phyloP scores from a whole-genome alignment of 2,113 vertebrate genomes.

The Eclectus roratus region DNA sequence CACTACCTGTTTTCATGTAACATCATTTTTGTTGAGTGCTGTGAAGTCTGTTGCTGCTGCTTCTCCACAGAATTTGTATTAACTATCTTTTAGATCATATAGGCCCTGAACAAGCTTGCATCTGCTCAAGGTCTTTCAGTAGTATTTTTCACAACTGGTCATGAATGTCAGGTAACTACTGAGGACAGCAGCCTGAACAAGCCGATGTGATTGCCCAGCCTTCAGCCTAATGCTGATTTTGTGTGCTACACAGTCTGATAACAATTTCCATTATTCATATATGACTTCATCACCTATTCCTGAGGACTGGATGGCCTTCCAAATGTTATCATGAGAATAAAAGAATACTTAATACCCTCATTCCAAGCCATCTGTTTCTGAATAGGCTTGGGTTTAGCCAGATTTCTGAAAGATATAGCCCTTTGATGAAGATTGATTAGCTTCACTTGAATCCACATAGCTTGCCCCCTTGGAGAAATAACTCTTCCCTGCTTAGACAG shows the following conservation, averaged over 20 bases:
- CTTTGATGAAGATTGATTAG: conserved; percentile 1
- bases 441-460: neutral
- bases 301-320: neutral
- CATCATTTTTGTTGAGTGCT: neutral
- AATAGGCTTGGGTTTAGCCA: neutral
- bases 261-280: neutral
- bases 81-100: neutral
- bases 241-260: neutral
- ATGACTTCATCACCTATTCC: neutral
- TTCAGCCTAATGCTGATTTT: neutral
- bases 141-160: neutral
- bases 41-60: neutral
- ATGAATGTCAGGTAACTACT: neutral
- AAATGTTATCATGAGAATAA: neutral
- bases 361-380: neutral
- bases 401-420: neutral
- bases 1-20: neutral
- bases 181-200: neutral
- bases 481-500: neutral
- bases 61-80: neutral
- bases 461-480: neutral
- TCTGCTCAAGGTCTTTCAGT: neutral
- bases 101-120: neutral
- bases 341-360: neutral
- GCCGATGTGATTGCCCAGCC: neutral